A percentile compares a stretch with the other conserved stretches of the same genome.
These are phyloP conservation scores for Metridium senile DNA, from an alignment of 92 coral and sea anemone genomes.

Conservation along the genomic window DNA sequence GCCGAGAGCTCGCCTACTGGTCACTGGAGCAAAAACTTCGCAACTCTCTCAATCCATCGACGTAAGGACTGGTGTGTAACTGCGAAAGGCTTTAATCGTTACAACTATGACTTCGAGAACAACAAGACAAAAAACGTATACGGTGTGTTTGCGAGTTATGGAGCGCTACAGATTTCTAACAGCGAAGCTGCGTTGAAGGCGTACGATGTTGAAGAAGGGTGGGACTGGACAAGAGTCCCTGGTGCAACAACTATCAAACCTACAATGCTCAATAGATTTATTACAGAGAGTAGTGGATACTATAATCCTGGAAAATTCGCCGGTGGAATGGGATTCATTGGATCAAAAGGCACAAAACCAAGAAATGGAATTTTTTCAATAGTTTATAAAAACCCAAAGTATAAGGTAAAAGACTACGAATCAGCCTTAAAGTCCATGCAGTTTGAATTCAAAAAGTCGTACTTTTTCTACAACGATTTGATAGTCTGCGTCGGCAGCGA, in stretches of 20 bases:
- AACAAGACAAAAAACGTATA: slow-evolving; percentile 35
- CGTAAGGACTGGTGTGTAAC: slow-evolving; percentile 74
- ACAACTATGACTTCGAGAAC: slow-evolving; percentile 64
- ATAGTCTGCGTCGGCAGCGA: slow-evolving; percentile 69
- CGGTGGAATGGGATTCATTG: slow-evolving; percentile 24
- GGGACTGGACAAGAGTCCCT: slow-evolving; percentile 81
- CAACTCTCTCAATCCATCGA: slow-evolving; percentile 62
- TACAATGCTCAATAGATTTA: slow-evolving; percentile 13
- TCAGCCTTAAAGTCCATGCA: slow-evolving; percentile 21
- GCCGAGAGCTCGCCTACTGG: slow-evolving; percentile 57
- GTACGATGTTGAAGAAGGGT: slow-evolving; percentile 63
- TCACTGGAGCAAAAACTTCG: slow-evolving; percentile 70
- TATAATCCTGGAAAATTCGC: slow-evolving; percentile 28
- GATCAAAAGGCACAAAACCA: slow-evolving; percentile 1
- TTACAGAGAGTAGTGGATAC: background rate
- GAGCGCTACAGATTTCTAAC: slow-evolving; percentile 73
- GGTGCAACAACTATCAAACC: slow-evolving; percentile 64
- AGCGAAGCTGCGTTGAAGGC: slow-evolving; percentile 47
- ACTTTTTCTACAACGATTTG: slow-evolving; percentile 59
- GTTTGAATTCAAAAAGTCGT: slow-evolving; percentile 67
- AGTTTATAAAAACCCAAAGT: slow-evolving; percentile 6
- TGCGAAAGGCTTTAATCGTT: slow-evolving; percentile 65
- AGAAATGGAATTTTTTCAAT: slow-evolving; percentile 35
- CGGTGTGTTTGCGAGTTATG: slow-evolving; percentile 66
- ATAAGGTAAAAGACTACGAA: slow-evolving; percentile 14